Percentiles rank a stretch among this genome's conserved stretches.
Evolutionary conservation across 2,113 vertebrate genomes (phyloP).

Genomic region (Nerophis ophidion): DNA sequence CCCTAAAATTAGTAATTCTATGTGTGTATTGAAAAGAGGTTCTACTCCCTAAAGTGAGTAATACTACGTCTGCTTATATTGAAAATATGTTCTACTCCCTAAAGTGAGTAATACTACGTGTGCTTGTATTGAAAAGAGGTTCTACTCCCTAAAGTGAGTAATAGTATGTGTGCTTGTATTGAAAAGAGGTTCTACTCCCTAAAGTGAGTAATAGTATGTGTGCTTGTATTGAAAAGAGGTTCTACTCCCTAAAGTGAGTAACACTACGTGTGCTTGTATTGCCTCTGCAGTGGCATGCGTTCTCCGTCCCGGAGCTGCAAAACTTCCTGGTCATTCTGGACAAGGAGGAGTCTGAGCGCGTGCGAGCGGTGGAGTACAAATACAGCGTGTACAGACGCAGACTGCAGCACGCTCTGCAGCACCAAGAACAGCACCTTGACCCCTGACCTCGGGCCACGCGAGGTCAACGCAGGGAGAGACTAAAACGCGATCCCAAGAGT

Average conservation of each 20-base stretch:
- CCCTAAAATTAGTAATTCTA: too few species aligned
- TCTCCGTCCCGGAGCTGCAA: slow-evolving; percentile 93
- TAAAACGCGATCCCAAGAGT: slow-evolving; percentile 17
- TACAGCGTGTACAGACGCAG: slow-evolving; percentile 78
- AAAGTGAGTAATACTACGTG: too few species aligned
- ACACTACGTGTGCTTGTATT: slow-evolving; percentile 1
- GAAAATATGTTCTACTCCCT: too few species aligned
- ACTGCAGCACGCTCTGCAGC: slow-evolving; percentile 78
- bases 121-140: too few species aligned
- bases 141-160: too few species aligned
- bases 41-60: too few species aligned
- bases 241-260: not conserved
- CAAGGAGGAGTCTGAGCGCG: slow-evolving; percentile 88
- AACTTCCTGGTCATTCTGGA: slow-evolving; percentile 92
- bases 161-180: too few species aligned
- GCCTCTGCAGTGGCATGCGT: slow-evolving; percentile 85
- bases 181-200: too few species aligned
- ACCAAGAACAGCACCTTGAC: slow-evolving; percentile 53
- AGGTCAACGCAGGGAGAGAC: slow-evolving; percentile 36
- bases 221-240: too few species aligned
- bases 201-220: too few species aligned
- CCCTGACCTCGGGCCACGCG: slow-evolving; percentile 40
- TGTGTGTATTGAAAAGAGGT: too few species aligned
- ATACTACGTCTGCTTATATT: too few species aligned
- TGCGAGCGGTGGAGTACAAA: slow-evolving; percentile 82